These are phyloP conservation scores for Nycticryphes semicollaris DNA, from an alignment of 2,113 vertebrate genomes.

Conservation along the genomic window DNA sequence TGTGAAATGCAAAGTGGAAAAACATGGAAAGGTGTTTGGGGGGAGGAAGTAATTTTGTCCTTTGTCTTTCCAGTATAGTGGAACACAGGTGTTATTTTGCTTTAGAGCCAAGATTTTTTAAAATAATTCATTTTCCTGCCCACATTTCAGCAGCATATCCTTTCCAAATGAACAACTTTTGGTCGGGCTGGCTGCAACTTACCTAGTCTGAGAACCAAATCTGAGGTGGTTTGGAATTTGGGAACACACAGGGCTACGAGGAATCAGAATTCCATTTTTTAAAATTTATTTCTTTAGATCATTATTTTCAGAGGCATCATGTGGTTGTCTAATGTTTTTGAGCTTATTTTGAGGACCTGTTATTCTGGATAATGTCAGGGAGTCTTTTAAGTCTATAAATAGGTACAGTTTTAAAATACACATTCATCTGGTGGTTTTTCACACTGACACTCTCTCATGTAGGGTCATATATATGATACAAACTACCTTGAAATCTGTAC, in stretches of 20 bases:
- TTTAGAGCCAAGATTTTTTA: background rate
- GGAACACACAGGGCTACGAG: background rate
- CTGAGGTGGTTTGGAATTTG: background rate
- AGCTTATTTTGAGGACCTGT: background rate
- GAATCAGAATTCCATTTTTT: background rate
- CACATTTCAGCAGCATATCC: background rate
- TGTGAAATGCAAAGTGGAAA: background rate
- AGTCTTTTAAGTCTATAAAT: background rate
- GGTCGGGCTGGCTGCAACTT: background rate
- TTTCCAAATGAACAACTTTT: background rate
- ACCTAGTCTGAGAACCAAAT: background rate
- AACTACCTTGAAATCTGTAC: background rate
- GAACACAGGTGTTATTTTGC: background rate
- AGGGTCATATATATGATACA: background rate
- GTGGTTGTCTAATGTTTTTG: background rate
- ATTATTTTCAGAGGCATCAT: background rate
- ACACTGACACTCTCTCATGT: background rate
- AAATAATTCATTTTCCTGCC: background rate
- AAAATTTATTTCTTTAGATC: background rate
- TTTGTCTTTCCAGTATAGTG: background rate
- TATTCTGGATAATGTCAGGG: background rate
- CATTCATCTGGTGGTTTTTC: background rate
- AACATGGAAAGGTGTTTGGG: background rate
- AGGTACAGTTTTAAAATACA: background rate
- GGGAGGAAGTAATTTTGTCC: background rate